Evolutionary conservation across 2,888 invertebrate species (phyloP).

Genomic region (Diachrysia chrysitis): DNA sequence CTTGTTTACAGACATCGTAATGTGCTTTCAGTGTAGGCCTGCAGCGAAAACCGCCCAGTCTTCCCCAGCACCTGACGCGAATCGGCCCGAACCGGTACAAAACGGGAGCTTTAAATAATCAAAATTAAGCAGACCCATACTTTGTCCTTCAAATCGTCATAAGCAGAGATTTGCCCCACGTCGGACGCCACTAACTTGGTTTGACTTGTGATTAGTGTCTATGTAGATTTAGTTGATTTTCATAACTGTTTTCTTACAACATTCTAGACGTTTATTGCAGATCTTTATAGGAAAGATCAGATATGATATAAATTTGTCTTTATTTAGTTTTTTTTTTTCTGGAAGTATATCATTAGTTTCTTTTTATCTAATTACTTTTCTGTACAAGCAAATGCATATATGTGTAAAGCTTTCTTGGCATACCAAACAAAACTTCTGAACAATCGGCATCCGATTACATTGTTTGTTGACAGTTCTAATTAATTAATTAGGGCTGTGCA

Average conservation of each 20-base stretch:
- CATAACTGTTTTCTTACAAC: too few relatives aligned
- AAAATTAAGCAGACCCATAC: neutral
- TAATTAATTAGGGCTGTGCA: slow-evolving; percentile 1
- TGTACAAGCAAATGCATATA: neutral
- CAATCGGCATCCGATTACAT: slow-evolving; percentile 1
- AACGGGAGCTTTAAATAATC: neutral
- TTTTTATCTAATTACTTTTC: too few relatives aligned
- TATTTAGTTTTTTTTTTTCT: too few relatives aligned
- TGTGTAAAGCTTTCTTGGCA: neutral
- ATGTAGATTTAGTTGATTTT: neutral
- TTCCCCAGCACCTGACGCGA: neutral
- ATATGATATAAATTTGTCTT: too few relatives aligned
- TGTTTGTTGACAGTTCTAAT: neutral
- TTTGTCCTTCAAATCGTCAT: neutral
- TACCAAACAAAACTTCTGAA: neutral
- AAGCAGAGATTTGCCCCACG: slow-evolving; percentile 6
- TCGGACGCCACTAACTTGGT: neutral
- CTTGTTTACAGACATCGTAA: neutral
- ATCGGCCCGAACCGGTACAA: neutral
- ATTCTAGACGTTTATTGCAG: too few relatives aligned
- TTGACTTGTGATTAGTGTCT: neutral
- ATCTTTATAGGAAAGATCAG: too few relatives aligned
- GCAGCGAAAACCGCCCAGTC: neutral
- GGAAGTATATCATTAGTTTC: too few relatives aligned
- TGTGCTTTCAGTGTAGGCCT: neutral